These are phyloP conservation scores for Ictalurus punctatus DNA, from an alignment of 2,113 vertebrate genomes.

Conservation along the genomic window DNA sequence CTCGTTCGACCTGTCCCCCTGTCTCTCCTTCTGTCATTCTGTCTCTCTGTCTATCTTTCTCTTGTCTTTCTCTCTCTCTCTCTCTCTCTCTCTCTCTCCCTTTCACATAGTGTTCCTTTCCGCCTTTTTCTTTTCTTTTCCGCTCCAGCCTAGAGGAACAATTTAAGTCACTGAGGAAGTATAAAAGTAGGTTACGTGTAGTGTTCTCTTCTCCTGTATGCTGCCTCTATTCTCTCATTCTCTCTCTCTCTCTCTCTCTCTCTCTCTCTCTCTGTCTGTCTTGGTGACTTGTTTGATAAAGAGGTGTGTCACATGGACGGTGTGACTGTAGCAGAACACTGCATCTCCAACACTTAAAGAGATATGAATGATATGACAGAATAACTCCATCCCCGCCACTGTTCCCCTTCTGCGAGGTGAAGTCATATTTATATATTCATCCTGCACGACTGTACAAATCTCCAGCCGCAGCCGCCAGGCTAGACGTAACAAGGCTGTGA, in stretches of 20 bases:
- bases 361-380: conserved; percentile 11
- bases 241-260: not conserved
- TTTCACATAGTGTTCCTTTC: not conserved
- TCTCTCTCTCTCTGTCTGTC: not conserved
- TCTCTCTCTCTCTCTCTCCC: not conserved
- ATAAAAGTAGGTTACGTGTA: conserved; percentile 44
- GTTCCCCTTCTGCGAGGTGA: not conserved
- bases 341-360: conserved; percentile 28
- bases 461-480: not conserved
- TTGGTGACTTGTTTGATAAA: conserved; percentile 40
- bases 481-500: not conserved
- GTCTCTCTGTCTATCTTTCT: not conserved
- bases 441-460: not conserved
- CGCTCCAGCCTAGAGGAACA: not conserved
- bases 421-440: not conserved
- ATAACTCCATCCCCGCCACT: not conserved
- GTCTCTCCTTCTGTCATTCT: not conserved
- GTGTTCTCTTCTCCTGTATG: not conserved
- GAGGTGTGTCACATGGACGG: conserved; percentile 31
- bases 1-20: not conserved
- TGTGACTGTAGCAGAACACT: conserved; percentile 33
- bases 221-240: too few species aligned
- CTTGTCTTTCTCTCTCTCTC: not conserved
- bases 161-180: conserved; percentile 21
- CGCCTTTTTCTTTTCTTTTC: not conserved